phyloP scores from a whole-genome alignment of 53 echinoderm and acorn worm species.

The Holothuria leucospilota region DNA sequence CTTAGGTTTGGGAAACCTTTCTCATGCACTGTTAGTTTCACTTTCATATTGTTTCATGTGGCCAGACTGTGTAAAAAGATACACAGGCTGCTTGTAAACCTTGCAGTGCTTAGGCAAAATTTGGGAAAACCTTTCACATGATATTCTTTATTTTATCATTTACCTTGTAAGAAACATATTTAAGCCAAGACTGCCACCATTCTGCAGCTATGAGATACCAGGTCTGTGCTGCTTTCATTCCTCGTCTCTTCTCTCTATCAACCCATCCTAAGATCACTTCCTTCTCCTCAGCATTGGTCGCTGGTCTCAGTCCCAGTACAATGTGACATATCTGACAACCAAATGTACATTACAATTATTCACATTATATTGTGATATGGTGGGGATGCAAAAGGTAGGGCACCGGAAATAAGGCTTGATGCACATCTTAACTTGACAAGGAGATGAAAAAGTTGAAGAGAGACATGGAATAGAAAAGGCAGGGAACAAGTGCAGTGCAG shows the following conservation, averaged over 20 bases:
- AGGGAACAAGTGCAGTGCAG: too few species aligned
- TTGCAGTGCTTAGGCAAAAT: neutral
- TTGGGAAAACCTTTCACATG: neutral
- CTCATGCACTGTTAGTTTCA: too few species aligned
- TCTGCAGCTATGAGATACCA: constrained; percentile 90
- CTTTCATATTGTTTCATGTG: too few species aligned
- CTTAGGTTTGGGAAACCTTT: too few species aligned
- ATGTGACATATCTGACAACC: constrained; percentile 88
- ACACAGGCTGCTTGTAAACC: neutral
- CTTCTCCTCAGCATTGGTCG: constrained; percentile 85
- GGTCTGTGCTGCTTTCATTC: constrained; percentile 83
- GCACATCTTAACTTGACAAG: too few species aligned
- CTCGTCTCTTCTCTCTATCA: constrained; percentile 90
- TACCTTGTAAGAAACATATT: constrained; percentile 93
- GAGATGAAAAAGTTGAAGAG: too few species aligned
- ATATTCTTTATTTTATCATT: too few species aligned
- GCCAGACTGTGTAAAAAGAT: too few species aligned
- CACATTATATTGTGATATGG: too few species aligned
- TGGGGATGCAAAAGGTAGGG: too few species aligned
- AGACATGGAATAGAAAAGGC: too few species aligned
- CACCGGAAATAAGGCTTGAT: too few species aligned
- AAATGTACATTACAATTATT: neutral
- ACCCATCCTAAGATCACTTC: constrained; percentile 95
- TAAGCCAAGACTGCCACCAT: constrained; percentile 94
- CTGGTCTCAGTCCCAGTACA: constrained; percentile 90